These are phyloP conservation scores for Lophura nycthemera DNA, from an alignment of 2,113 vertebrate species.

Conservation along the genomic window DNA sequence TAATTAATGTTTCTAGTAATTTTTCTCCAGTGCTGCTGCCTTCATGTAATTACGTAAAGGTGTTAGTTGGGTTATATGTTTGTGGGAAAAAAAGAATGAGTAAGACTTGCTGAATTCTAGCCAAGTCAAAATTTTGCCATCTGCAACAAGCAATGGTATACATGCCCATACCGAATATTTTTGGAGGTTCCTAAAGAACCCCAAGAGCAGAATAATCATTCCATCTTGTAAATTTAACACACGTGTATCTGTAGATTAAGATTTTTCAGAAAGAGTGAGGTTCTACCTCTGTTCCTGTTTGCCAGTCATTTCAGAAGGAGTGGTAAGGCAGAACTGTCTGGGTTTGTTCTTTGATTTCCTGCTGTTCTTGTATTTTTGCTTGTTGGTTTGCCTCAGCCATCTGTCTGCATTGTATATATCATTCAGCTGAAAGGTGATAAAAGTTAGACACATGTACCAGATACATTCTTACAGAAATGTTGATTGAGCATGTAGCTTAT, in stretches of 20 bases:
- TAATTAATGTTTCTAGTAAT: too few species aligned
- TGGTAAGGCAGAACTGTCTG: not conserved
- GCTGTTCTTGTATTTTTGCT: not conserved
- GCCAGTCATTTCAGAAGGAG: not conserved
- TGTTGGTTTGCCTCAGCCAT: not conserved
- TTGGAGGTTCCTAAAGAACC: not conserved
- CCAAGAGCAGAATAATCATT: not conserved
- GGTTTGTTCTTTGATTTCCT: not conserved
- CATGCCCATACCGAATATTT: not conserved
- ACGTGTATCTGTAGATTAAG: not conserved
- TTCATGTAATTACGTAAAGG: not conserved
- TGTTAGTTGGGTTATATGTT: not conserved
- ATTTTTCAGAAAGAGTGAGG: not conserved
- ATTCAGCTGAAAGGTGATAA: not conserved
- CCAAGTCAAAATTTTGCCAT: not conserved
- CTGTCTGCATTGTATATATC: not conserved
- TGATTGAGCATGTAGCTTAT: not conserved
- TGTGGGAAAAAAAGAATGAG: not conserved
- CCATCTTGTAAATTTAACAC: not conserved
- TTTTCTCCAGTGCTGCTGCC: not conserved
- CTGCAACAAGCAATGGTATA: not conserved
- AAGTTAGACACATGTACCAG: not conserved
- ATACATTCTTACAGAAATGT: not conserved
- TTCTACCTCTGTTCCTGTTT: not conserved
- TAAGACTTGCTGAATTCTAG: not conserved